phyloP scores from a whole-genome alignment of 2,113 vertebrate species.

The Panthera uncia region DNA sequence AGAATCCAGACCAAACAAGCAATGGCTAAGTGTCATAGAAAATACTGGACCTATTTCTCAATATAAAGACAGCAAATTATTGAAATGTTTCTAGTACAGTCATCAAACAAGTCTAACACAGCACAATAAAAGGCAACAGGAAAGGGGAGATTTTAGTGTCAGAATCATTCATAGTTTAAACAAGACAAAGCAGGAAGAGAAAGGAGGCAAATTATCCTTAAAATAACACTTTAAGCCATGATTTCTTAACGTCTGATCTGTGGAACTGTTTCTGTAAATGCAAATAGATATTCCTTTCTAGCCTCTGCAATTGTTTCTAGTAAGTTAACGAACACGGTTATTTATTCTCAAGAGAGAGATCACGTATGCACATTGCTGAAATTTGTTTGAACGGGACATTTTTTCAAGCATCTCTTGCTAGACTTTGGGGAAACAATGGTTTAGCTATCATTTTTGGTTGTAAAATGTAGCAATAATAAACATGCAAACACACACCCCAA shows the following conservation, averaged over 20 bases:
- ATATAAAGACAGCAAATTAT: slow-evolving; percentile 35
- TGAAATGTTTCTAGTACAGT: slow-evolving; percentile 24
- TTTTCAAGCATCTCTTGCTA: background rate
- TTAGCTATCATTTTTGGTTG: background rate
- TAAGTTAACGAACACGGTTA: background rate
- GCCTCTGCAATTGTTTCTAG: background rate
- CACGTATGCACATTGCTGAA: background rate
- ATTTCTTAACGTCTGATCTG: slow-evolving; percentile 34
- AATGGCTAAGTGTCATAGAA: slow-evolving; percentile 49
- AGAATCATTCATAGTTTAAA: slow-evolving; percentile 67
- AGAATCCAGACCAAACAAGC: slow-evolving; percentile 54
- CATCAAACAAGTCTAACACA: background rate
- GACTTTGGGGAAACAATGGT: background rate
- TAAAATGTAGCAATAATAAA: slow-evolving; percentile 19
- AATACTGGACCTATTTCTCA: slow-evolving; percentile 35
- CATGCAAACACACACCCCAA: background rate
- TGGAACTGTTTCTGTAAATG: slow-evolving; percentile 12
- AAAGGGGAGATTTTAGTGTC: slow-evolving; percentile 71
- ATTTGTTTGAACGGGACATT: background rate
- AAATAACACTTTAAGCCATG: slow-evolving; percentile 44
- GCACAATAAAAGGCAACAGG: slow-evolving; percentile 53
- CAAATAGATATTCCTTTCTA: background rate
- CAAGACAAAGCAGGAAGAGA: slow-evolving; percentile 54
- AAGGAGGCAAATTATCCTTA: slow-evolving; percentile 49
- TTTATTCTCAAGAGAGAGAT: background rate